Percentiles rank a stretch among this genome's conserved stretches.
phyloP scores from a whole-genome alignment of 37 sponge, comb jelly and placozoan species.

The Theonella swinhoei region DNA sequence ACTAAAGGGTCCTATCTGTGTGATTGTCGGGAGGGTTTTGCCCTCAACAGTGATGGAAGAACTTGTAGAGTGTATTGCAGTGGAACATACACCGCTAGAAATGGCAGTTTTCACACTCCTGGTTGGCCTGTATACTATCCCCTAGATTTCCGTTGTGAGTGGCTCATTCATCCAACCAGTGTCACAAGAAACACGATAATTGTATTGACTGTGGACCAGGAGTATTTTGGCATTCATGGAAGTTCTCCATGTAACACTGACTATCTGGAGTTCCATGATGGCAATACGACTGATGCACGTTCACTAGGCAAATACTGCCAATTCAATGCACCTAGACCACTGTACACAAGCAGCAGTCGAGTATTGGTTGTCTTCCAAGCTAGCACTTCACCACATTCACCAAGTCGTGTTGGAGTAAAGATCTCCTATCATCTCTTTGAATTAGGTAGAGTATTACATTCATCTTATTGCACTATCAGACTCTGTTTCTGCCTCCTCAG shows the following conservation, averaged over 20 bases:
- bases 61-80: constrained; percentile 2
- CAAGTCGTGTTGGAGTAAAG: background rate
- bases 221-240: constrained; percentile 15
- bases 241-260: constrained; percentile 18
- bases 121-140: constrained; percentile 40
- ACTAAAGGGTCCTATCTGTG: background rate
- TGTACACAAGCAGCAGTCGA: background rate
- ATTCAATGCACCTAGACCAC: background rate
- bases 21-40: background rate
- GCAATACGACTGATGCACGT: background rate
- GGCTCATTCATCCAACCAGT: constrained; percentile 34
- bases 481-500: background rate
- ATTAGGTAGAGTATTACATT: background rate
- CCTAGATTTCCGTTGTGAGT: constrained; percentile 29
- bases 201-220: constrained; percentile 4
- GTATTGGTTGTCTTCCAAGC: constrained; percentile 12
- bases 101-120: constrained; percentile 21
- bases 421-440: background rate
- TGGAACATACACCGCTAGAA: background rate
- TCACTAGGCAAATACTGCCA: constrained; percentile 21
- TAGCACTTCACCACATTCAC: background rate
- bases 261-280: constrained; percentile 26
- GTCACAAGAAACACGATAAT: background rate
- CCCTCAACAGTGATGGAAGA: background rate
- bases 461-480: no score